phyloP scores from a whole-genome alignment of 2,113 vertebrate genomes.

The Salvelinus fontinalis region DNA sequence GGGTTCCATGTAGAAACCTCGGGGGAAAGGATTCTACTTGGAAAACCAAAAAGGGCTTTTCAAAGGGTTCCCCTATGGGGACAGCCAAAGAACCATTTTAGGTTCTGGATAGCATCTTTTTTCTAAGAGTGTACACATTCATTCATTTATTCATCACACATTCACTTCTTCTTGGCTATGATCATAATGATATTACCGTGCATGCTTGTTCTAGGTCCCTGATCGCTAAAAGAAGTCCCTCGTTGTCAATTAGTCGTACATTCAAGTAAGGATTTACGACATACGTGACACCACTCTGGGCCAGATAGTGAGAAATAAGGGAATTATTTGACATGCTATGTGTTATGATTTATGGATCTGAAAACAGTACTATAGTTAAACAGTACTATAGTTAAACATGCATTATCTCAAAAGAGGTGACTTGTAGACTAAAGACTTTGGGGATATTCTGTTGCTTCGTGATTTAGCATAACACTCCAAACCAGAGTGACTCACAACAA shows the following conservation, averaged over 20 bases:
- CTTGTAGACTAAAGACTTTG: too few relatives aligned
- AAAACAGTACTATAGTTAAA: not conserved
- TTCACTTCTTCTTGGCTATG: slow-evolving; percentile 1
- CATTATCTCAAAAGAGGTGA: not conserved
- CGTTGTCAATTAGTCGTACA: not conserved
- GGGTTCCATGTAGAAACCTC: too few relatives aligned
- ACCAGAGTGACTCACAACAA: not conserved
- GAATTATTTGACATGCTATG: not conserved
- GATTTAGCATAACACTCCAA: not conserved
- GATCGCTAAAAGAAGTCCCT: not conserved
- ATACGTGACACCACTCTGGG: too few relatives aligned
- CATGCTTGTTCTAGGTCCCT: not conserved
- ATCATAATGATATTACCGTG: not conserved
- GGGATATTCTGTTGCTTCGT: not conserved
- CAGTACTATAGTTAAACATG: not conserved
- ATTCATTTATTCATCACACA: not conserved
- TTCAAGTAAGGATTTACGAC: not conserved
- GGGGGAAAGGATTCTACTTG: too few relatives aligned
- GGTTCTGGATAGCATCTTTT: too few relatives aligned
- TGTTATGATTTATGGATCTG: not conserved
- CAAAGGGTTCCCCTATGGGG: too few relatives aligned
- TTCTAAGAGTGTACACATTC: too few relatives aligned
- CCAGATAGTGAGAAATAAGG: not conserved
- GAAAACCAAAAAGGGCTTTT: too few relatives aligned
- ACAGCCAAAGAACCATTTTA: too few relatives aligned